phyloP scores from a whole-genome alignment of 1,140 invertebrate genomes.

The silkworm (Bombyx mori) region ASM3026992v2 NC_085108.1:4028501-4029000 shows the following conservation, averaged over 20 bases:
- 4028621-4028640: no score
- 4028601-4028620: no score
- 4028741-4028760: neutral
- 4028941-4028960: conserved; percentile 18
- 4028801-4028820: conserved; percentile 18
- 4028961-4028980: conserved; percentile 18
- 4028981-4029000: conserved; percentile 60
- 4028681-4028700: no score
- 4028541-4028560: no score
- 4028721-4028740: neutral
- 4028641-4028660: no score
- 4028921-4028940: conserved; percentile 44
- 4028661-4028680: no score
- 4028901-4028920: conserved; percentile 61
- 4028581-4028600: no score
- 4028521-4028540: no score
- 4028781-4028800: neutral
- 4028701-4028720: no score
- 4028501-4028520: no score
- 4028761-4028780: neutral
- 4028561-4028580: no score
- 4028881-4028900: conserved; percentile 55
- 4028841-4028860: conserved; percentile 27
- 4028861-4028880: conserved; percentile 40
- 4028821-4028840: conserved; percentile 1